phyloP scores from a whole-genome alignment of 2,113 vertebrate genomes.

The Gymnogyps californianus region DNA sequence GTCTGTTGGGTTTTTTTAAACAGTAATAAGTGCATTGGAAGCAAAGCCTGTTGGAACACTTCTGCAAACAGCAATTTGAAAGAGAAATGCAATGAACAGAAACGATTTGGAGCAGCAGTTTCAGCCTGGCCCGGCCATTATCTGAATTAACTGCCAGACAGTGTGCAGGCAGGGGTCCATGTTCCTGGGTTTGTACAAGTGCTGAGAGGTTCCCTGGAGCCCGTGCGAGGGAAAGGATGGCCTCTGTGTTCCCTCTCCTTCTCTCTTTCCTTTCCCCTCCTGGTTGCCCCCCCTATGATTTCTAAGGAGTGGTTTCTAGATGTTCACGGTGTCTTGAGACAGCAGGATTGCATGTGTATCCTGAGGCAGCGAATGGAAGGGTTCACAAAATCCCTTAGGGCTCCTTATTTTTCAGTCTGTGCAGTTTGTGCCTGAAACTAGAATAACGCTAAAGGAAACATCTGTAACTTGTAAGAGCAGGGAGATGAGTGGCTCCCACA shows the following conservation, averaged over 20 bases:
- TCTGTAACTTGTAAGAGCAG: background rate
- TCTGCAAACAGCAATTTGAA: background rate
- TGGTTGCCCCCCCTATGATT: background rate
- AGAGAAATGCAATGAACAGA: background rate
- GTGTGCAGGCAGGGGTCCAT: background rate
- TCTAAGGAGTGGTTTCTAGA: background rate
- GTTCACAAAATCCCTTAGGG: background rate
- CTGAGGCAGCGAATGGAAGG: background rate
- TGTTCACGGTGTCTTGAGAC: background rate
- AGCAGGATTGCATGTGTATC: fast-evolving
- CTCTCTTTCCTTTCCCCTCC: background rate
- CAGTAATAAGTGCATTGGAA: background rate
- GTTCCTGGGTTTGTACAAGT: background rate
- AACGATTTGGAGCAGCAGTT: background rate
- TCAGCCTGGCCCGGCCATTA: background rate
- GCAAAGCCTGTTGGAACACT: background rate
- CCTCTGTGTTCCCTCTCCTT: background rate
- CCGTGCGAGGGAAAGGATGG: background rate
- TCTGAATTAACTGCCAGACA: background rate
- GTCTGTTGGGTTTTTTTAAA: background rate
- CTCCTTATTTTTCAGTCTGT: background rate
- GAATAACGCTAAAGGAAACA: background rate
- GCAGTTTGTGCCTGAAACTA: background rate
- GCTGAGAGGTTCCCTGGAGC: background rate
- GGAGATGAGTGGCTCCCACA: background rate